Base-by-base conservation (phyloP, 2,797 vertebrate genomes). In the Clarias pachynema region DNA sequence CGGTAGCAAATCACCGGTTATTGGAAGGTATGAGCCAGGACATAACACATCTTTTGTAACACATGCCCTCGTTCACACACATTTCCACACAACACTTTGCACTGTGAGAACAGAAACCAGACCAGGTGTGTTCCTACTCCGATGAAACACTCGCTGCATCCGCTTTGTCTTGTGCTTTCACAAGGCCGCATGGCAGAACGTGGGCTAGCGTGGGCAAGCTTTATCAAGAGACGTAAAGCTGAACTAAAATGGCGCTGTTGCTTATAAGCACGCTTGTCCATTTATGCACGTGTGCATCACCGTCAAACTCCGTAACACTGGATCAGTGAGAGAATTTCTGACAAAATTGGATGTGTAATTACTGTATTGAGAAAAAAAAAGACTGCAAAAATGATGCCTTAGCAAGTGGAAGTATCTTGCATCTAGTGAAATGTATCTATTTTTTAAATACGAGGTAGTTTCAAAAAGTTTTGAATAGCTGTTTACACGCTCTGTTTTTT, bases 1-100 rank as follows among this genome's bases (percentile, higher is more conserved):
- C 69, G 98, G 98, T 95, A 99, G 97, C 97, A 99, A 99, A 92
- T 99, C 98, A 49, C 98, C 98, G 85, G 96, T 99, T 89, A 99
- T 99, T 79, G 97, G 98, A 95, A 99, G 98, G 98, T 99, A 97
- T 20, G 37, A 0, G 44, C 63, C 68, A 29, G 8, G 62, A 72
- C 34, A 29, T n/a, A 24, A 22, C 66, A 26, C 18, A 7, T 60
- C 16, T 69, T 82, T 49, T 49, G 44, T 49, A 49, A 49, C 10
- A 3, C 29, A 18, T 73, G 74, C 16, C 14, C 57, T 40, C 40
- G 22, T n/a, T 84, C 53, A n/a, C 40, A 22, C 22, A n/a, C 29
- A 15, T 78, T 78, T 34, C 56, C 77, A 82, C 81, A 44, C 81
- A 68, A 69, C 22, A 70, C 10, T 63, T 57, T 59, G n/a, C 37